phyloP scores from a whole-genome alignment of 2,888 invertebrate species.

The Anaspis maculata region DNA sequence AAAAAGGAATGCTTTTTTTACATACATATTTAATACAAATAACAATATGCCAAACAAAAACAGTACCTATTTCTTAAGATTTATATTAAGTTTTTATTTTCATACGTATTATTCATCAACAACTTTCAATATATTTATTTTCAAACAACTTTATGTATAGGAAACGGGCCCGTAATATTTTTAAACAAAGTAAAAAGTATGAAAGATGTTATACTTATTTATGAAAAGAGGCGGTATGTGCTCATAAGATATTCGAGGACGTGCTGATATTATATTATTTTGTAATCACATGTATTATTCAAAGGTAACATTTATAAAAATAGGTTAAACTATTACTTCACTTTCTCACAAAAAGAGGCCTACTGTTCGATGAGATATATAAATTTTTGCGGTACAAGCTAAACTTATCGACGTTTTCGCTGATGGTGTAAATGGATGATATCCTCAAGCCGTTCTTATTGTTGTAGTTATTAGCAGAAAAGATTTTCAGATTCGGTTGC shows the following conservation, averaged over 20 bases:
- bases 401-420: conserved; percentile 39
- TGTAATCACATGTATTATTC: conserved; percentile 20
- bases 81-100: neutral
- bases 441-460: conserved; percentile 43
- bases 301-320: conserved; percentile 20
- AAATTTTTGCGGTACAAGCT: conserved; percentile 38
- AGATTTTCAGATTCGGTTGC: no score
- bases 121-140: neutral
- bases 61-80: neutral
- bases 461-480: neutral
- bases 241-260: conserved; percentile 27
- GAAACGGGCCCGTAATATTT: no score
- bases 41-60: no score
- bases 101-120: neutral
- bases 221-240: conserved; percentile 19
- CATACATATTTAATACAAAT: no score
- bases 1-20: no score
- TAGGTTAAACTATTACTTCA: conserved; percentile 17
- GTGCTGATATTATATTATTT: conserved; percentile 22
- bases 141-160: neutral
- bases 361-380: conserved; percentile 41
- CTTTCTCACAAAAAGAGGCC: conserved; percentile 43
- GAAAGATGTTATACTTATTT: conserved; percentile 4
- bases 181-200: neutral
- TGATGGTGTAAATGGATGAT: conserved; percentile 44